Percentiles rank a stretch among this genome's conserved stretches.
These are phyloP conservation scores for Sardina pilchardus DNA, from an alignment of 2,113 vertebrate genomes.

Conservation along the genomic window DNA sequence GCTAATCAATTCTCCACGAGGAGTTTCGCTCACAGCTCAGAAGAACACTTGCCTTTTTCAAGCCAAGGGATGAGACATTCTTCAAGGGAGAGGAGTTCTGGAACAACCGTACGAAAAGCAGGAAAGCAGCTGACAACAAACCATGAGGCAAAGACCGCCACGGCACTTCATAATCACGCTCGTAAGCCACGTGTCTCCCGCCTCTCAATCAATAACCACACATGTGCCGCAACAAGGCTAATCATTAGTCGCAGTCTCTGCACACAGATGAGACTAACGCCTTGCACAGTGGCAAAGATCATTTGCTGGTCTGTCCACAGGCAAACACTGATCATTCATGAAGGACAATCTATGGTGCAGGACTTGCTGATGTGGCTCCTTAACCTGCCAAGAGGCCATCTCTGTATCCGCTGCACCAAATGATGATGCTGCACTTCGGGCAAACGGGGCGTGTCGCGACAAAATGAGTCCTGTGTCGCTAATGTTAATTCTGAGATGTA, in stretches of 20 bases:
- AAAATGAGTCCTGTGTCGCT: no score
- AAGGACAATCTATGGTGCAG: not conserved
- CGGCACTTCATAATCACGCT: not conserved
- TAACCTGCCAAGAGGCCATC: not conserved
- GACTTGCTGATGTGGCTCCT: not conserved
- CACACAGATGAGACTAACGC: not conserved
- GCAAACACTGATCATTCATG: not conserved
- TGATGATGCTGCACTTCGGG: not conserved
- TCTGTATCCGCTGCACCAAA: not conserved
- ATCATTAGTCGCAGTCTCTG: not conserved
- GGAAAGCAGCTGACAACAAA: not conserved
- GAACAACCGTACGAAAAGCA: not conserved
- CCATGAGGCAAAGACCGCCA: not conserved
- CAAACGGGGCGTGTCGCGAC: no score
- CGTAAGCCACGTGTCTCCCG: not conserved
- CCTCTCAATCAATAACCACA: not conserved
- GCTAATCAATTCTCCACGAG: conserved; percentile 4
- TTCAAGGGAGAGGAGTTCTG: not conserved
- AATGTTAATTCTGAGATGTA: no score
- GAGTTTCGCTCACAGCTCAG: not conserved
- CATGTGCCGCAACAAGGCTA: not conserved
- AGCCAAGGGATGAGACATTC: not conserved
- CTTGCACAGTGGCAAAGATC: not conserved
- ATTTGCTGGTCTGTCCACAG: not conserved
- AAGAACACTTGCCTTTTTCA: not conserved